Conservation (phyloP, 2,888 invertebrate genomes). For the Cordilura impudica region DNA sequence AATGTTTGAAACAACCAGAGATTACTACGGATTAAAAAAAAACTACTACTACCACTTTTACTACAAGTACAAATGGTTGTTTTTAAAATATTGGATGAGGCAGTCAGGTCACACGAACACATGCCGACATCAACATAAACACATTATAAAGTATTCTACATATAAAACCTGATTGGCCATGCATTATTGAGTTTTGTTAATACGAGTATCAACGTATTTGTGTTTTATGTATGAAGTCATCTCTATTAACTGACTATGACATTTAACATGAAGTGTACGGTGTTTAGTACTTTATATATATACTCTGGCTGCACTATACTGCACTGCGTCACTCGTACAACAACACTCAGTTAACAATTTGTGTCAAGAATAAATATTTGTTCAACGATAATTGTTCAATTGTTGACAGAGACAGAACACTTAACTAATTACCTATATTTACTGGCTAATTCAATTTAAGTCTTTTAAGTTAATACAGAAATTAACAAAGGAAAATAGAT, state of each 20-base stretch:
- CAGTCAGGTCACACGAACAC: background rate
- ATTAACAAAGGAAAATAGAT: too few relatives aligned
- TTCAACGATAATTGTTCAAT: background rate
- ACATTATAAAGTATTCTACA: background rate
- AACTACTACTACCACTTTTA: background rate
- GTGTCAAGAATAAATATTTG: background rate
- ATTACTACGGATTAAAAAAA: constrained; percentile 1
- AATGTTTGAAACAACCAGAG: background rate
- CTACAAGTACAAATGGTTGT: background rate
- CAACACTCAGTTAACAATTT: background rate
- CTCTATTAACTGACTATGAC: background rate
- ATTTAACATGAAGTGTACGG: background rate
- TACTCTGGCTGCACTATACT: background rate
- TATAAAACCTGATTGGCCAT: background rate
- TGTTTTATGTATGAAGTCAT: too few relatives aligned
- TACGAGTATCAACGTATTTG: background rate
- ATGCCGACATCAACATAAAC: background rate
- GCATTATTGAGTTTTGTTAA: background rate
- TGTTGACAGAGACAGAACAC: background rate
- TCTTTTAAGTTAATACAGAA: too few relatives aligned
- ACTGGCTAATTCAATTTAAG: too few relatives aligned
- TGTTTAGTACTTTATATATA: background rate
- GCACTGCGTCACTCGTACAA: background rate
- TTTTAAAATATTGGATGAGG: too few relatives aligned
- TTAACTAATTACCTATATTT: background rate